Conservation (phyloP, 2,113 vertebrate genomes). For the Emydocephalus ijimae region DNA sequence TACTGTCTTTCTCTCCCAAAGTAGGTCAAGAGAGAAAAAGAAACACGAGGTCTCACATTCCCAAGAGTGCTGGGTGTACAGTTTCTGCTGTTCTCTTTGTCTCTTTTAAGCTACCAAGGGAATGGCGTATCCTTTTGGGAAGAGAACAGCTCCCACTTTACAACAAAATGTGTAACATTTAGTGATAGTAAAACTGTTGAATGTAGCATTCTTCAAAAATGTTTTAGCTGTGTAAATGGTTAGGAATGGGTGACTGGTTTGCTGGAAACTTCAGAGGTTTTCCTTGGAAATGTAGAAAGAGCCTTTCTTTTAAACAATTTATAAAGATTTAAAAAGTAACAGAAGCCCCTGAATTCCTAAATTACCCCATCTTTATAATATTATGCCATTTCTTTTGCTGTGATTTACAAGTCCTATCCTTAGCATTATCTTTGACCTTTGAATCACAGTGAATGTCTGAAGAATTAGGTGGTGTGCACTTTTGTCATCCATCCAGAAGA, state of each 20-base stretch:
- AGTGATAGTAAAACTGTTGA: constrained; percentile 4
- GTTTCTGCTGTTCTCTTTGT: not conserved
- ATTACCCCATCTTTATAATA: not conserved
- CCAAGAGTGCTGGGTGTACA: not conserved
- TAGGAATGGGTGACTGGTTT: not conserved
- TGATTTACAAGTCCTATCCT: not conserved
- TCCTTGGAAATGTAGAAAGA: not conserved
- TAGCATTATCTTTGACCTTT: not conserved
- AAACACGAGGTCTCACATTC: constrained; percentile 5
- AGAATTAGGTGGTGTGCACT: not conserved
- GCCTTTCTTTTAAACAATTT: not conserved
- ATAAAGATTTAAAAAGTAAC: not conserved
- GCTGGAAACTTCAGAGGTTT: not conserved
- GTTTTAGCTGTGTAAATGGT: not conserved
- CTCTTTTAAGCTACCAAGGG: not conserved
- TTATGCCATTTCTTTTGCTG: not conserved
- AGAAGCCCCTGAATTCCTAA: not conserved
- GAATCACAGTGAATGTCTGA: not conserved
- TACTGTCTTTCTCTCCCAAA: constrained; percentile 20
- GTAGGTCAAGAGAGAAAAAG: not conserved
- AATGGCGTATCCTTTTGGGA: not conserved
- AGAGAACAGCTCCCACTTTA: not conserved
- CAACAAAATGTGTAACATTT: not conserved
- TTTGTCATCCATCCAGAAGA: not conserved
- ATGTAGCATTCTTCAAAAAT: not conserved